Evolutionary conservation across 2,113 vertebrate genomes (phyloP).

Genomic region (Megatriorchis doriae): DNA sequence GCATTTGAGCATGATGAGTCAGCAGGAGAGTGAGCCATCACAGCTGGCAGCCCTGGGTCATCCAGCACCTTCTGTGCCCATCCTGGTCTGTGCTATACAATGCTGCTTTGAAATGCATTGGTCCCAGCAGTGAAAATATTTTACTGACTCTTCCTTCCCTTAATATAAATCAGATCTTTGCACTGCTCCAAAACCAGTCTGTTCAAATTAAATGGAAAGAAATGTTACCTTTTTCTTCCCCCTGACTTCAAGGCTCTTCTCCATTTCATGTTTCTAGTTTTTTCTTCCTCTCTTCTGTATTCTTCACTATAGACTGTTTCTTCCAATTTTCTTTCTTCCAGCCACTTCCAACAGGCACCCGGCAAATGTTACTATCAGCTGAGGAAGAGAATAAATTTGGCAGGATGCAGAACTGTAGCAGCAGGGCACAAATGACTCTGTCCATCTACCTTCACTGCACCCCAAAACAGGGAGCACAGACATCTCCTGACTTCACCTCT

Average conservation of each 20-base stretch:
- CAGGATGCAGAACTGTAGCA: neutral
- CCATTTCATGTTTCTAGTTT: neutral
- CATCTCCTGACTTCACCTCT: neutral
- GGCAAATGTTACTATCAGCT: neutral
- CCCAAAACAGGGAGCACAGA: neutral
- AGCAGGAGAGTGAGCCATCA: neutral
- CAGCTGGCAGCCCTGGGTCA: neutral
- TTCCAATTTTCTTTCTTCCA: neutral
- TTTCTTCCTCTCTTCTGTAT: neutral
- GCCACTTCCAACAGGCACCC: neutral
- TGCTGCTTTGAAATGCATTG: conserved; percentile 3
- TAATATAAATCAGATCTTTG: neutral
- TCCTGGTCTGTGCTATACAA: neutral
- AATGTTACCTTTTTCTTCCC: neutral
- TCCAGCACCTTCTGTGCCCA: neutral
- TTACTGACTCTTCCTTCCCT: neutral
- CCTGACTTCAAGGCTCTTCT: neutral
- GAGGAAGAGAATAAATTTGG: neutral
- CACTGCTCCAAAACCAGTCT: neutral
- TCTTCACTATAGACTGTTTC: neutral
- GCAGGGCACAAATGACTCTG: neutral
- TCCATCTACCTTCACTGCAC: neutral
- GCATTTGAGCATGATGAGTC: neutral
- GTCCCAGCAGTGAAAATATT: neutral
- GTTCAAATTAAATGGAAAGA: neutral